These are phyloP conservation scores for Caenorhabditis brenneri DNA, from an alignment of 1,140 invertebrate species.

Conservation along the genomic window DNA sequence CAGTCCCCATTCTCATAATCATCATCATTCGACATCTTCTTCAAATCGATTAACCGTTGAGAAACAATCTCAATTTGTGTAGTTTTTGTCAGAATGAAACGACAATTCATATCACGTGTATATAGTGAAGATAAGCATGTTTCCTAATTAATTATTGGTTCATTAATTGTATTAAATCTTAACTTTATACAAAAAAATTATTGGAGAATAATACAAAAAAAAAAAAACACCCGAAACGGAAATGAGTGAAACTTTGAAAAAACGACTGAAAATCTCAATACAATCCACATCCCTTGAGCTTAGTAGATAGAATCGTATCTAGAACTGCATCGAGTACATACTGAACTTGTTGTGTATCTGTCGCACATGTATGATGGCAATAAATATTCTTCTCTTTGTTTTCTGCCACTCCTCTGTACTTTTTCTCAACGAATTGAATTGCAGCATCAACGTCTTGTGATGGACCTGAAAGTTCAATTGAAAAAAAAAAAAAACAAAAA, in stretches of 20 bases:
- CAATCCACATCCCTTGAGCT: constrained; percentile 67
- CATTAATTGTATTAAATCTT: background rate
- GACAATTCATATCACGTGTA: background rate
- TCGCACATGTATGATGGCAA: constrained; percentile 66
- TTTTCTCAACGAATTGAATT: constrained; percentile 63
- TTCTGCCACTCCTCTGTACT: constrained; percentile 62
- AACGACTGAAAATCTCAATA: constrained; percentile 54
- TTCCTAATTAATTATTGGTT: background rate
- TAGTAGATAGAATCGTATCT: constrained; percentile 66
- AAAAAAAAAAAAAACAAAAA: background rate
- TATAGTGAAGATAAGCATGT: background rate
- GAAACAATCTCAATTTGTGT: constrained; percentile 24
- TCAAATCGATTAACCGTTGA: background rate
- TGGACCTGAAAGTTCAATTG: constrained; percentile 44
- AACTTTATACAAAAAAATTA: background rate
- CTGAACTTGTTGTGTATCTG: constrained; percentile 64
- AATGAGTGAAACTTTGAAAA: background rate
- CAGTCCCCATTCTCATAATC: background rate
- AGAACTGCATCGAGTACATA: constrained; percentile 65
- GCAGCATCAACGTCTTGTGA: constrained; percentile 60
- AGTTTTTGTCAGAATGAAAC: background rate
- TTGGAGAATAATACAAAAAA: background rate
- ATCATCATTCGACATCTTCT: background rate
- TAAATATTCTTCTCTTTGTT: constrained; percentile 58
- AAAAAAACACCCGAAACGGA: background rate